Evolutionary conservation across 2,797 vertebrate species (phyloP).

Genomic region (Pseudocheirus occidentalis): DNA sequence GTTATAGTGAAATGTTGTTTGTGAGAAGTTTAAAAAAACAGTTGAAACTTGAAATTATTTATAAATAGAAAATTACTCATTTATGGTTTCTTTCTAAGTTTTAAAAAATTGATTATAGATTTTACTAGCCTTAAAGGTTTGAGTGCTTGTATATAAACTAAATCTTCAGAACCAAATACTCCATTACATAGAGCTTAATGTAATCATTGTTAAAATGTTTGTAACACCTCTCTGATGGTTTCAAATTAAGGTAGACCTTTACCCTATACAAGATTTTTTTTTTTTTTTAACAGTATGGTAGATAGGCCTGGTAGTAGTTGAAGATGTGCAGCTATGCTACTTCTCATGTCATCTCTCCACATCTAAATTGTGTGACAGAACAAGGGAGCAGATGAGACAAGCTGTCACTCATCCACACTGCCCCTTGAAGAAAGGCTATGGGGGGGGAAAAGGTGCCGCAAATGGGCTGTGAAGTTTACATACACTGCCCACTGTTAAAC

Average conservation of each 20-base stretch:
- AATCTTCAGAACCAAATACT: background rate
- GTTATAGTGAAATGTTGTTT: background rate
- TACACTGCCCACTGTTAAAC: constrained; percentile 99
- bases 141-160: background rate
- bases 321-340: constrained; percentile 86
- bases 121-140: background rate
- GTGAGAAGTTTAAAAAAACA: background rate
- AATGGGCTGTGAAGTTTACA: constrained; percentile 99
- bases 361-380: constrained; percentile 90
- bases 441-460: constrained; percentile 92
- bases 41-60: background rate
- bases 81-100: background rate
- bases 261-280: constrained; percentile 66
- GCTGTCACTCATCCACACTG: constrained; percentile 93
- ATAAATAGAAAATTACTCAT: background rate
- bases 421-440: constrained; percentile 96
- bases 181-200: background rate
- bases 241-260: constrained; percentile 72
- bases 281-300: constrained; percentile 77
- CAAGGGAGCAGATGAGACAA: constrained; percentile 93
- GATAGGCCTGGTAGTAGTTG: constrained; percentile 82
- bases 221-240: constrained; percentile 58
- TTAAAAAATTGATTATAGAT: background rate
- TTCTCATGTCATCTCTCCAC: constrained; percentile 84
- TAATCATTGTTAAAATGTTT: background rate